phyloP scores from a whole-genome alignment of 2,797 vertebrate genomes.

The Tangara arthus region DNA sequence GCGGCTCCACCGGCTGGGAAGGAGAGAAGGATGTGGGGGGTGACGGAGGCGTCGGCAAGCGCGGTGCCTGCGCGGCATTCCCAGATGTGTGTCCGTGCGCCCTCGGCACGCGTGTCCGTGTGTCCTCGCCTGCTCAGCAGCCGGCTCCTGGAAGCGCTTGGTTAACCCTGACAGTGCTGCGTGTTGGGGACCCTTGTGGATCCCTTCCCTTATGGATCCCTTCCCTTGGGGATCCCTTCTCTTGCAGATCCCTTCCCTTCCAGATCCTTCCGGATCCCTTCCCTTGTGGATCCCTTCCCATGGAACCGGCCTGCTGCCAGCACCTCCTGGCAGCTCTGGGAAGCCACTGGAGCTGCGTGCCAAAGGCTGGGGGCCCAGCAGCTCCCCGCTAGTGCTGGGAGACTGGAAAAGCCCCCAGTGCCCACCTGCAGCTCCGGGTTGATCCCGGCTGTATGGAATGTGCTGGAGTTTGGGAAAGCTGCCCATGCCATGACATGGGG shows the following conservation, averaged over 20 bases:
- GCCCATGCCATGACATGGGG: fast-evolving
- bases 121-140: neutral
- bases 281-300: neutral
- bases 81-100: neutral
- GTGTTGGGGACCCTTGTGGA: fast-evolving
- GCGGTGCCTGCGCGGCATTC: neutral
- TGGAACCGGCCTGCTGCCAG: fast-evolving
- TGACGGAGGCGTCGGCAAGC: neutral
- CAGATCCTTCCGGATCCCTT: too few species aligned
- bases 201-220: neutral
- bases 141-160: neutral
- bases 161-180: neutral
- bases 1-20: constrained; percentile 50
- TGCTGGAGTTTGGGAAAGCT: neutral
- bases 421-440: neutral
- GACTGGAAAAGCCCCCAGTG: constrained; percentile 21
- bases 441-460: fast-evolving
- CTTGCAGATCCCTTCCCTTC: too few species aligned
- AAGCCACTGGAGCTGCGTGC: neutral
- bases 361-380: neutral
- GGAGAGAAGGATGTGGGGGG: constrained; percentile 28
- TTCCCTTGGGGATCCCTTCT: too few species aligned
- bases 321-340: neutral
- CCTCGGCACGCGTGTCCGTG: neutral
- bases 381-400: neutral